Percentiles rank a stretch among this genome's conserved stretches.
Conservation (phyloP, 2,113 vertebrate genomes). For the Fukomys damarensis region DNA sequence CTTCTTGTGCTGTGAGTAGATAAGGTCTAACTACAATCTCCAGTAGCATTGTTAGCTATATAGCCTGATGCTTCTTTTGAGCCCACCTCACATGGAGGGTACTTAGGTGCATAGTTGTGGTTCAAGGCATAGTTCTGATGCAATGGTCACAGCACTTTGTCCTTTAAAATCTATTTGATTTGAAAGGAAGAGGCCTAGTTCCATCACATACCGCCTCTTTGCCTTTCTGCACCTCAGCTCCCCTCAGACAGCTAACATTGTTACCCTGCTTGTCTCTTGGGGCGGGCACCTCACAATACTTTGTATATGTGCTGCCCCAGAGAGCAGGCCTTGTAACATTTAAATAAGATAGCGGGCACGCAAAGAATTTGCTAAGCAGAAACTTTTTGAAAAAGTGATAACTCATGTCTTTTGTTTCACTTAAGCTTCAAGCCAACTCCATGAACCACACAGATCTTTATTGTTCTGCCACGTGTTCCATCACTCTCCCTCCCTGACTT, state of each 20-base stretch:
- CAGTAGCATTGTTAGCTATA: constrained; percentile 10
- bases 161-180: constrained; percentile 17
- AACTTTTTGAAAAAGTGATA: neutral
- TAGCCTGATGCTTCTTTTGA: constrained; percentile 1
- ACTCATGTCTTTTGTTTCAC: constrained; percentile 6
- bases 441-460: neutral
- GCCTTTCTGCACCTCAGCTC: neutral
- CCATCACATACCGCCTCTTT: neutral
- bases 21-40: constrained; percentile 54
- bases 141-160: neutral
- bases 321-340: neutral
- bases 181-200: constrained; percentile 6
- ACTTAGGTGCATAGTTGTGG: no score
- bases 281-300: neutral
- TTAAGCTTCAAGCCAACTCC: constrained; percentile 34
- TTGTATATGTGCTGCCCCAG: no score
- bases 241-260: neutral
- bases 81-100: neutral
- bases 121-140: neutral
- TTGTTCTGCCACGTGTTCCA: neutral
- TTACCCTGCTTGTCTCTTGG: neutral
- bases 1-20: constrained; percentile 44
- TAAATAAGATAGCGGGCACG: neutral
- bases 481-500: neutral
- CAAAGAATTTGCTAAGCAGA: neutral